These are phyloP conservation scores for Diplogasteroides magnus DNA, from an alignment of 1,140 invertebrate species.

Conservation along the genomic window DNA sequence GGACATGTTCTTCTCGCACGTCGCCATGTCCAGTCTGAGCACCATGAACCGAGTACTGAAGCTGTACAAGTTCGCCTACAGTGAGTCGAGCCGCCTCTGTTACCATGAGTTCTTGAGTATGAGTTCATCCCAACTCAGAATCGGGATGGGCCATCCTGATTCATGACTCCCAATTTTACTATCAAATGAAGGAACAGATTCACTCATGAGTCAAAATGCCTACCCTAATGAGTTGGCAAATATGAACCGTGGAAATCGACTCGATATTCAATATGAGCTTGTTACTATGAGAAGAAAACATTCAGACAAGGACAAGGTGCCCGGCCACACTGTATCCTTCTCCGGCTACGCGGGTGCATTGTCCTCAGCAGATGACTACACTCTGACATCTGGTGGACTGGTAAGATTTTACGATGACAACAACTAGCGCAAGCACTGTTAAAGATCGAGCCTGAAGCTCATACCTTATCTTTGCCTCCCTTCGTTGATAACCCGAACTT, in stretches of 20 bases:
- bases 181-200: too few relatives aligned
- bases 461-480: background rate
- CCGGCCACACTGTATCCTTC: slow-evolving; percentile 69
- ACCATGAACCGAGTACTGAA: slow-evolving; percentile 54
- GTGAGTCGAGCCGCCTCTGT: slow-evolving; percentile 20
- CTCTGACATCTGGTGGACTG: slow-evolving; percentile 66
- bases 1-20: slow-evolving; percentile 47
- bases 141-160: too few relatives aligned
- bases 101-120: slow-evolving; percentile 5
- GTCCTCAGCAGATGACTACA: slow-evolving; percentile 82
- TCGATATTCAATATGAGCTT: too few relatives aligned
- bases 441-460: too few relatives aligned
- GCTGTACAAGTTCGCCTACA: slow-evolving; percentile 53
- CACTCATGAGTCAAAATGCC: too few relatives aligned
- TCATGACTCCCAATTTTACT: too few relatives aligned
- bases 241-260: too few relatives aligned
- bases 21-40: slow-evolving; percentile 49
- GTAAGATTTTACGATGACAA: too few relatives aligned
- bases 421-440: too few relatives aligned
- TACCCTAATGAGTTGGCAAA: too few relatives aligned
- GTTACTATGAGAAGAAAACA: too few relatives aligned
- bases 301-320: slow-evolving; percentile 49
- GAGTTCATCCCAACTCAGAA: too few relatives aligned
- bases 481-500: background rate
- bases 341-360: slow-evolving; percentile 81